These are phyloP conservation scores for Arrhamphus sclerolepis DNA, from an alignment of 2,797 vertebrate genomes.

Conservation along the genomic window DNA sequence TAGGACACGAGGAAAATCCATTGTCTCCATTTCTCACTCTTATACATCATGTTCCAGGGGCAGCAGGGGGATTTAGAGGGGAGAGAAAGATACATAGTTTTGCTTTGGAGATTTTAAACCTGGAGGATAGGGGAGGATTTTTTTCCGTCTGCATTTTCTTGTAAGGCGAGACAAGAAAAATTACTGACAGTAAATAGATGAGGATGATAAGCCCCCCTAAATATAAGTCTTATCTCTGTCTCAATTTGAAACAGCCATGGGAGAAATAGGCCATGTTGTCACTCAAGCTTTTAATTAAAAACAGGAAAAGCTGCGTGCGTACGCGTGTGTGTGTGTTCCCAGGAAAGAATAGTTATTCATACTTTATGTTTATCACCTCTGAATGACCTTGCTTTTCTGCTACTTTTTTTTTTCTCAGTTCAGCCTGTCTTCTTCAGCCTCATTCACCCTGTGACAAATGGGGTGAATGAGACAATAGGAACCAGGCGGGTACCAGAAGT, in stretches of 20 bases:
- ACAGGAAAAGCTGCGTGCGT: slow-evolving; percentile 27
- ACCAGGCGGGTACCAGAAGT: slow-evolving; percentile 6
- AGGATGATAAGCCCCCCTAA: slow-evolving; percentile 72
- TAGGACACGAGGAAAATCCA: slow-evolving; percentile 53
- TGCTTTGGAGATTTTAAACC: slow-evolving; percentile 64
- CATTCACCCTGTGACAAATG: slow-evolving; percentile 32
- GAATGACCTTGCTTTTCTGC: slow-evolving; percentile 53
- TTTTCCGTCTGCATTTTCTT: slow-evolving; percentile 59
- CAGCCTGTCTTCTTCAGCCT: slow-evolving; percentile 29
- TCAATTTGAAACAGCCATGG: slow-evolving; percentile 74
- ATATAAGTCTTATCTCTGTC: slow-evolving; percentile 76
- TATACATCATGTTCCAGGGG: slow-evolving; percentile 29
- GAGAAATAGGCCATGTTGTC: slow-evolving; percentile 76
- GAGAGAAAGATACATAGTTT: slow-evolving; percentile 31
- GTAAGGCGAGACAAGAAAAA: slow-evolving; percentile 64
- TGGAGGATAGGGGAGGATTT: slow-evolving; percentile 50
- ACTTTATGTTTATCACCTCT: slow-evolving; percentile 57
- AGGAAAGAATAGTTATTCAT: slow-evolving; percentile 47
- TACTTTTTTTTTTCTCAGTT: slow-evolving; percentile 8
- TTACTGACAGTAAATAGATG: slow-evolving; percentile 77
- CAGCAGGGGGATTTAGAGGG: slow-evolving; percentile 22
- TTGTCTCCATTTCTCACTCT: slow-evolving; percentile 54
- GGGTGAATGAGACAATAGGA: slow-evolving; percentile 23
- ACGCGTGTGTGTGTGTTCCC: slow-evolving; percentile 29
- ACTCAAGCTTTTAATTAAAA: slow-evolving; percentile 81